Percentiles rank a stretch among this genome's conserved stretches.
These are phyloP conservation scores for Encarsia formosa DNA, from an alignment of 2,888 invertebrate genomes.

Conservation along the genomic window DNA sequence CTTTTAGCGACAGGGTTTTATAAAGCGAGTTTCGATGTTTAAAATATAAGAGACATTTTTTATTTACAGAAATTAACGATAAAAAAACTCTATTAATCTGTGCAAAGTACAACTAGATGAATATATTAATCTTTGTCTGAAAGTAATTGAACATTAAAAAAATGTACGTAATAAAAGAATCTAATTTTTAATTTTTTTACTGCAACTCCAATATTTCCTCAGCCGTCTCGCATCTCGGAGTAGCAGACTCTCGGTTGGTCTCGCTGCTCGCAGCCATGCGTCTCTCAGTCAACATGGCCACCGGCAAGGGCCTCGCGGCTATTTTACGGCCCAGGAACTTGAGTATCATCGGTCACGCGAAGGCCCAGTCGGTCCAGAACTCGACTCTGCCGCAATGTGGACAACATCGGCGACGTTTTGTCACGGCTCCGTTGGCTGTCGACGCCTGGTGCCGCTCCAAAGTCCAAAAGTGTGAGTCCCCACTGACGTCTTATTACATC, in stretches of 20 bases:
- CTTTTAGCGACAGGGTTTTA: too few species aligned
- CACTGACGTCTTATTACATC: conserved; percentile 40
- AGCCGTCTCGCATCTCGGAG: background rate
- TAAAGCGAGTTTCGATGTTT: too few species aligned
- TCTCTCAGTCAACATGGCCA: conserved; percentile 48
- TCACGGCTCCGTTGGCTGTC: conserved; percentile 36
- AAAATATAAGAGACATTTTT: too few species aligned
- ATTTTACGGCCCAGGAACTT: conserved; percentile 47
- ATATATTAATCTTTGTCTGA: too few species aligned
- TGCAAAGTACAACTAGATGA: too few species aligned
- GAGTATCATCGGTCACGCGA: conserved; percentile 42
- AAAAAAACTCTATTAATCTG: too few species aligned
- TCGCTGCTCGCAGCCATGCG: conserved; percentile 35
- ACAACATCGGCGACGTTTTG: conserved; percentile 36
- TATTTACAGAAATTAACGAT: too few species aligned
- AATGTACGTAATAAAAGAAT: too few species aligned
- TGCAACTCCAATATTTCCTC: too few species aligned
- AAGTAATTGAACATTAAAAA: too few species aligned
- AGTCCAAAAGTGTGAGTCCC: conserved; percentile 40
- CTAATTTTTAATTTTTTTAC: too few species aligned
- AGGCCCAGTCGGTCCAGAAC: conserved; percentile 4
- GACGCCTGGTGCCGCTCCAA: conserved; percentile 28
- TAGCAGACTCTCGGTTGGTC: background rate
- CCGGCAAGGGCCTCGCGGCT: conserved; percentile 48
- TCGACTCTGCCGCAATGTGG: conserved; percentile 21